Evolutionary conservation across 2,797 vertebrate species (phyloP).

Genomic region (Coluber constrictor): DNA sequence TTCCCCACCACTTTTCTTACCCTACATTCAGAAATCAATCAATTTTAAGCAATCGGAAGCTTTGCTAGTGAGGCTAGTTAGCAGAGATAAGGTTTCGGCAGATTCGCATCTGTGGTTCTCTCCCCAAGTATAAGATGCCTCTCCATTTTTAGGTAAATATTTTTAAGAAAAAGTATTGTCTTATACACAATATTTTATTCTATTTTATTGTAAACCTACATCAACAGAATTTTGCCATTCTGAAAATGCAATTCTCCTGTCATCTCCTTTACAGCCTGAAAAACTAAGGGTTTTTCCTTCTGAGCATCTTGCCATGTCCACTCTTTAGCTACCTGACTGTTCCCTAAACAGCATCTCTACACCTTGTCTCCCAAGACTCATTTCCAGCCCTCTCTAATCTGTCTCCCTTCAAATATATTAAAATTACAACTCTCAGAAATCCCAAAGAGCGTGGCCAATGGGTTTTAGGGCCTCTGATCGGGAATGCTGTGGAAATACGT

Average conservation of each 20-base stretch:
- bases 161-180: too few relatives aligned
- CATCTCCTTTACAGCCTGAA: background rate
- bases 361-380: background rate
- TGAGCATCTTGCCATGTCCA: background rate
- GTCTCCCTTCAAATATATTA: background rate
- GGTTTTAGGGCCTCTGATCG: background rate
- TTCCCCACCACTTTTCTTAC: too few relatives aligned
- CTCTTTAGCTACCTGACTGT: background rate
- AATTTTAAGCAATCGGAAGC: too few relatives aligned
- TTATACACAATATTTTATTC: background rate
- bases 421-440: background rate
- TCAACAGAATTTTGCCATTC: background rate
- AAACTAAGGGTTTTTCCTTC: background rate
- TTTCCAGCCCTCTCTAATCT: background rate
- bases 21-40: too few relatives aligned
- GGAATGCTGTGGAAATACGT: background rate
- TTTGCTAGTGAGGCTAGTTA: too few relatives aligned
- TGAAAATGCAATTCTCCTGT: background rate
- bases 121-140: too few relatives aligned
- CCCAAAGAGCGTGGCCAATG: background rate
- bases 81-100: too few relatives aligned
- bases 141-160: too few relatives aligned
- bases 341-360: background rate
- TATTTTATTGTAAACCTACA: background rate
- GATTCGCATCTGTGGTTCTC: too few relatives aligned